Evolutionary conservation across 92 coral and sea anemone genomes (phyloP), one percentile per base, ranked within the genome.

Genomic region (Epizoanthus scotinus): DNA sequence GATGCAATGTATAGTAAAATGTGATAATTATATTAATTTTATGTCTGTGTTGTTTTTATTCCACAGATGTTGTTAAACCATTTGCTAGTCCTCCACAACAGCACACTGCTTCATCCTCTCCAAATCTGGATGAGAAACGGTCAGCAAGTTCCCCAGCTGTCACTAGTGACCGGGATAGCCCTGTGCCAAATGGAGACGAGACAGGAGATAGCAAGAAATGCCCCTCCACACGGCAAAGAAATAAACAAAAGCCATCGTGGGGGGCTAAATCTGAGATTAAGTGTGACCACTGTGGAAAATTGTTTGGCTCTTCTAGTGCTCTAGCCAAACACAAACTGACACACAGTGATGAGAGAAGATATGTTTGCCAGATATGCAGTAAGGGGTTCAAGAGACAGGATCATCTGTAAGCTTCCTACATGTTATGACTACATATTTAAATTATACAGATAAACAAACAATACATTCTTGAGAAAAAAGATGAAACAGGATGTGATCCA

Each of bases 301-400:
- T 86, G 5, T 95, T 93, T 91, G 96, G 95, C 22, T 93, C 98
- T 4, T 95, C 99, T 19, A 95, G 99, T 78, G 99, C 99, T 9
- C 88, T 95, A 61, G 99, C 99, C 57, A 95, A 95, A 73, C 99
- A 95, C 89, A 95, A 95, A 73, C 85, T 94, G 18, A 95, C 99
- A 24, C 99, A 95, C 77, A 95, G 99, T 82, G 99, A 95, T 77
- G 99, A 95, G 69, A 89, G 99, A 17, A 86, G 94, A 87, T 95
- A 95, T 82, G 93, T 93, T 15, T 95, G 99, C 63, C 61, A 84
- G n/a, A 91, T 94, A 64, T 95, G 99, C 63, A 90, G 98, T 47
- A 95, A 95, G 58, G 99, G 98, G 68, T 95, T 95, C 84, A 95
- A 95, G 81, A 77, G 99, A 42, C 99, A 95, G 71, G 99, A 95